phyloP scores from a whole-genome alignment of 2,888 invertebrate species.

The Troides helena region DNA sequence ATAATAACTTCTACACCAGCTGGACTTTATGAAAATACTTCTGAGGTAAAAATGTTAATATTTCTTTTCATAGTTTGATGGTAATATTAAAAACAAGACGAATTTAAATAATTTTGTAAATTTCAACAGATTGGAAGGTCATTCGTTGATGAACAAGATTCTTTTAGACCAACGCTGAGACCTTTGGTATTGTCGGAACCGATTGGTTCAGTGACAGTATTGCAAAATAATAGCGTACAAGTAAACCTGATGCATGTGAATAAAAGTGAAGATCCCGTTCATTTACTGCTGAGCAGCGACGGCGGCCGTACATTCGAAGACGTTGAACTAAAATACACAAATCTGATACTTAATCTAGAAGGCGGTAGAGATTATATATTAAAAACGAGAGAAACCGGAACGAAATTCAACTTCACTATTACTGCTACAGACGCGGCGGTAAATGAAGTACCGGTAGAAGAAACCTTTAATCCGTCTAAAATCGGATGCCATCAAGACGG shows the following conservation, averaged over 20 bases:
- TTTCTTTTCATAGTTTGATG: not conserved
- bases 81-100: not conserved
- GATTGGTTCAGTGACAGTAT: conserved; percentile 69
- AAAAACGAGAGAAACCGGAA: conserved; percentile 73
- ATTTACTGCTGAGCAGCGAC: conserved; percentile 64
- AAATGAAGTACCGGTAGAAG: conserved; percentile 45
- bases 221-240: conserved; percentile 73
- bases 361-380: conserved; percentile 70
- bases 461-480: conserved; percentile 44
- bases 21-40: conserved; percentile 8
- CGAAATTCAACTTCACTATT: conserved; percentile 72
- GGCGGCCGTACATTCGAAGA: conserved; percentile 63
- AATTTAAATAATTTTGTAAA: not conserved
- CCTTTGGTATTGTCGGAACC: conserved; percentile 65
- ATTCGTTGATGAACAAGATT: conserved; percentile 42
- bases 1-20: conserved; percentile 8
- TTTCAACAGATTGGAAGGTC: conserved; percentile 39
- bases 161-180: conserved; percentile 39
- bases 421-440: conserved; percentile 47
- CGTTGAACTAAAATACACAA: conserved; percentile 62
- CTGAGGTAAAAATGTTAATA: conserved; percentile 15
- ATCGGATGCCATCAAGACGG: conserved; percentile 64
- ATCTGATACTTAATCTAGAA: conserved; percentile 66
- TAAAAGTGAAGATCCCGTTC: conserved; percentile 60
- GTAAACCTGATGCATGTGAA: conserved; percentile 68